Evolutionary conservation across 2,113 vertebrate genomes (phyloP).

Genomic region (Apteryx mantelli): DNA sequence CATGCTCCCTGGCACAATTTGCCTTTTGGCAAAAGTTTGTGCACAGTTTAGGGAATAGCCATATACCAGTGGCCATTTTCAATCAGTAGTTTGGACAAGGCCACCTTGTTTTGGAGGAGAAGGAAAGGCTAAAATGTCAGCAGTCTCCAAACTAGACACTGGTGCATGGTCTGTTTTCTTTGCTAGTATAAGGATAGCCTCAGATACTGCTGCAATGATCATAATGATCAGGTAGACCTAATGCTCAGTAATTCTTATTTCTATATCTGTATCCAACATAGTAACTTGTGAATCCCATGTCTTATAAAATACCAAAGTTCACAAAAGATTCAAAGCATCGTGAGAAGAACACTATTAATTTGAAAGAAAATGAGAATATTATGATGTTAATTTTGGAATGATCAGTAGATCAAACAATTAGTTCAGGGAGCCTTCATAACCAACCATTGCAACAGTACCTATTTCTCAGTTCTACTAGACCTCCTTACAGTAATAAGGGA

Average conservation of each 20-base stretch:
- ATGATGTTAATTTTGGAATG: neutral
- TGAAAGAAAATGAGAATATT: neutral
- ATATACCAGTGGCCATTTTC: neutral
- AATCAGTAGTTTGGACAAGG: neutral
- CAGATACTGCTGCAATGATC: neutral
- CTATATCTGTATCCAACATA: neutral
- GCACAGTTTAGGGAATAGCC: no score
- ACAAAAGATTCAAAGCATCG: neutral
- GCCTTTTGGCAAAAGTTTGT: no score
- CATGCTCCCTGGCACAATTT: no score
- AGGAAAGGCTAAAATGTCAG: neutral
- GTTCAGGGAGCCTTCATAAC: neutral
- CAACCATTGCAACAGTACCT: neutral
- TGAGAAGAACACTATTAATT: neutral
- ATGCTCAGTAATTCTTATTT: neutral
- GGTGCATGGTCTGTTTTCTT: neutral
- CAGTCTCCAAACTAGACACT: neutral
- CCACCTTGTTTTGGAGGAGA: fast-evolving
- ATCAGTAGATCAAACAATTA: neutral
- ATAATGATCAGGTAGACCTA: neutral
- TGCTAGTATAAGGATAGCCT: neutral
- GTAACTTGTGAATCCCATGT: neutral
- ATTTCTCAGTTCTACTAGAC: neutral
- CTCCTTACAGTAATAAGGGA: neutral
- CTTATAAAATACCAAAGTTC: neutral